phyloP scores from a whole-genome alignment of 2,888 invertebrate species.

The Caenorhabditis sulstoni region DNA sequence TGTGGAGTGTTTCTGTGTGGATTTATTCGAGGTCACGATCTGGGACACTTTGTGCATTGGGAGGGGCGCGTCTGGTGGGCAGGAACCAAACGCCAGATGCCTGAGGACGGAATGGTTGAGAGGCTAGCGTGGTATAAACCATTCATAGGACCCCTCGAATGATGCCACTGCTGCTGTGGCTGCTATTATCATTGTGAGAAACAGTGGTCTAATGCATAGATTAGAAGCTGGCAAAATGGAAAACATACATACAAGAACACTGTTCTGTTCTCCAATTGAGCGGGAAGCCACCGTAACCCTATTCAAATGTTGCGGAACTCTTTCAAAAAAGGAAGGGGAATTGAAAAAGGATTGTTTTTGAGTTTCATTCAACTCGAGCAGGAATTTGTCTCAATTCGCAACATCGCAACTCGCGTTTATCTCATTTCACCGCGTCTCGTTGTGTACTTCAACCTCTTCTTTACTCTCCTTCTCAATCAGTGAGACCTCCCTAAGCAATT shows the following conservation, averaged over 20 bases:
- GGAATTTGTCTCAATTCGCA: conserved; percentile 38
- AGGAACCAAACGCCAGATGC: conserved; percentile 41
- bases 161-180: no score
- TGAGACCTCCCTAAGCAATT: conserved; percentile 50
- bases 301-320: not conserved
- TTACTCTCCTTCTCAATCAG: conserved; percentile 39
- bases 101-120: conserved; percentile 13
- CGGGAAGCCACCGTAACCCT: conserved; percentile 14
- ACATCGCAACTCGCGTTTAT: conserved; percentile 45
- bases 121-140: conserved; percentile 24
- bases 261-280: conserved; percentile 4
- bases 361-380: not conserved
- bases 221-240: conserved; percentile 16
- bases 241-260: conserved; percentile 34
- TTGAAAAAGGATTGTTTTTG: not conserved
- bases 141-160: conserved; percentile 36
- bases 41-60: conserved; percentile 4
- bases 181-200: conserved; percentile 39
- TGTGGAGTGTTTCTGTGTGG: conserved; percentile 10
- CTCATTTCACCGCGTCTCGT: conserved; percentile 35
- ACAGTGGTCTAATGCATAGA: conserved; percentile 55
- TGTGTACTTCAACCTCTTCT: conserved; percentile 42
- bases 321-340: not conserved
- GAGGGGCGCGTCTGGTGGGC: conserved; percentile 17
- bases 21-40: conserved; percentile 25